Evolutionary conservation across 2,888 invertebrate species (phyloP), one percentile per base, ranked within the genome.

Genomic region (Mesorhabditis spiculigera): DNA sequence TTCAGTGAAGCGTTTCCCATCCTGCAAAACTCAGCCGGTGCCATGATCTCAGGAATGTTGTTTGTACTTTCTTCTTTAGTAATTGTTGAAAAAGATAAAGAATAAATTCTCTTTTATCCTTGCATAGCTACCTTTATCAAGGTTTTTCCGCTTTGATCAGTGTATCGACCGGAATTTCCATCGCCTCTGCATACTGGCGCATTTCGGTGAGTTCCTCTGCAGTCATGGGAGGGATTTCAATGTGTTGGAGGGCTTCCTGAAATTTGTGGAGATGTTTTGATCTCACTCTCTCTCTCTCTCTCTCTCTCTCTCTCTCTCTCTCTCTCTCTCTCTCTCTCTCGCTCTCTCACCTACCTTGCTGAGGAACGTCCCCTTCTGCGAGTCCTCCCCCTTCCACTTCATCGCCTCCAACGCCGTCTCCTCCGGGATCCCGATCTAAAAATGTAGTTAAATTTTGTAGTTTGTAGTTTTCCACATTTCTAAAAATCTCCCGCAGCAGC

Each of bases 391-490:
- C n/a, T 50, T 50, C 58, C 58, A 50, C n/a, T 50, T 50, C n/a
- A n/a, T n/a, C n/a, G 8, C 10, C n/a, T 50, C 58, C 8, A 50
- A 10, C n/a, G 58, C 58, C 58, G n/a, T 10, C 8, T 50, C 58
- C n/a, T 50, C 58, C 58, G 58, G 58, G 58, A 50, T 50, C n/a
- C 58, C 58, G n/a, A 50, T 50, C 58, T 50, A 50, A 50, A 50
- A 50, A 13, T 50, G 58, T 2, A 1, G n/a, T 13, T 13, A n/a
- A 50, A n/a, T 13, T 50, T 50, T 50, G 8, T 50, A 50, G n/a
- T 13, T n/a, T 50, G 8, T 50, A 50, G 8, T n/a, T 13, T 13
- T n/a, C n/a, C 58, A 50, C 58, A 50, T 50, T 50, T 50, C 58
- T 10, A 50, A 50, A 50, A 3, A 50, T 50, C n/a, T 50, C 58